Evolutionary conservation across 2,797 vertebrate genomes (phyloP), one percentile per base, ranked within the genome.

Genomic region (Anableps anableps): DNA sequence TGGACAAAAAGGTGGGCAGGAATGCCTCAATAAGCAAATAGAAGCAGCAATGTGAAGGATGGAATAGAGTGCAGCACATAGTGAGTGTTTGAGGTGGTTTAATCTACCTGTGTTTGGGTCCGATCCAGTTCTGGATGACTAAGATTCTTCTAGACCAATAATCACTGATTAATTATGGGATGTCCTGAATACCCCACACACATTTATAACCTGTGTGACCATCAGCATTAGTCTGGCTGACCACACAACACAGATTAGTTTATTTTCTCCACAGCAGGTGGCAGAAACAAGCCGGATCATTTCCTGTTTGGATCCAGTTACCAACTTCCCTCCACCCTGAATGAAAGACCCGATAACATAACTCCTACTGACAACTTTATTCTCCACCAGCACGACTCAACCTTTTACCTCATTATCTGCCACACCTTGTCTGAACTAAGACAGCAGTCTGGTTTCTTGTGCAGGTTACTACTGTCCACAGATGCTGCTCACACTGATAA

Each of bases 371-470:
- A 50, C 19, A 6, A 50, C 4, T 19, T 50, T 50, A 50, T 31
- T 62, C 14, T 62, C 31, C 13, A 2, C 29, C 58, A 45, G 76
- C 58, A 58, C 29, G 2, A 2, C 13, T 60, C 31, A 11, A 23
- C 72, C 72, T 80, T 43, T 71, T 17, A 76, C 79, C 68, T 55
- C 8, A 21, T 41, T 38, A 13, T 4, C 51, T 48, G 21, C 41
- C 47, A 34, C 53, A 21, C 31, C 29, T 73, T 64, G 43, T 16
- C 50, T 53, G 50, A n/a, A 7, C 50, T 53, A 21, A 62, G 5
- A 48, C 38, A 74, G 2, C 21, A 45, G 21, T 53, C 47, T 0
- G 10, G 31, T 3, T 73, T 62, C 43, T 41, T n/a, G 36, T 43
- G 3, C 38, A 45, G 10, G 38, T 51, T 8, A 41, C 13, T 34